A percentile compares a stretch with the other conserved stretches of the same genome.
phyloP scores from a whole-genome alignment of 2,113 vertebrate species.

The Alaudala cheleensis region DNA sequence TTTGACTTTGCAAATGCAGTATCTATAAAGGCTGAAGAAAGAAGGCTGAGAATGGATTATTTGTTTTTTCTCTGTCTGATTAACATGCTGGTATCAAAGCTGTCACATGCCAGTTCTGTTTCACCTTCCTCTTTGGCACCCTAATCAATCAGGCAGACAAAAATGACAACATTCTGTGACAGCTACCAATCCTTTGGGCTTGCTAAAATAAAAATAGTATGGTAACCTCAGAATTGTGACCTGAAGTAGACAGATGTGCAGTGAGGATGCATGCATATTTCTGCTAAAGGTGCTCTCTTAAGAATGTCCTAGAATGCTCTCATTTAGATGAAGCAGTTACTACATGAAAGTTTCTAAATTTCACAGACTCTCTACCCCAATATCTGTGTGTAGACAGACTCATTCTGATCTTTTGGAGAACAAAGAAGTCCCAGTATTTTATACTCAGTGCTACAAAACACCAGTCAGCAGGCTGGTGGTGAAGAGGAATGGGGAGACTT shows the following conservation, averaged over 20 bases:
- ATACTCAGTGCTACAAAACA: neutral
- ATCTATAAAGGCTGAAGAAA: neutral
- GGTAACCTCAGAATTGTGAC: neutral
- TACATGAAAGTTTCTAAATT: neutral
- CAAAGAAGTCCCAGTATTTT: neutral
- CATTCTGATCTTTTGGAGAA: neutral
- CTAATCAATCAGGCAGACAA: slow-evolving; percentile 51
- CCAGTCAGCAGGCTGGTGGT: neutral
- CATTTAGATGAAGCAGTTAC: neutral
- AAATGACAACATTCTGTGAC: slow-evolving; percentile 11
- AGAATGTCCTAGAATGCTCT: neutral
- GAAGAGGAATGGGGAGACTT: neutral
- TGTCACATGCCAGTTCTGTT: slow-evolving; percentile 20
- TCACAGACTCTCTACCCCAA: neutral
- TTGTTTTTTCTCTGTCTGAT: neutral
- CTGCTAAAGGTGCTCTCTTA: neutral
- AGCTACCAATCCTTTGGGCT: slow-evolving; percentile 51
- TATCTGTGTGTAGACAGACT: neutral
- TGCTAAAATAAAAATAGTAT: slow-evolving; percentile 59
- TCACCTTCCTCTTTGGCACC: slow-evolving; percentile 52
- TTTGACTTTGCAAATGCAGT: neutral
- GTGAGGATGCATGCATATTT: neutral
- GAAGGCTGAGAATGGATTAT: neutral
- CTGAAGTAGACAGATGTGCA: neutral
- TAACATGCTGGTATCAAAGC: slow-evolving; percentile 19